Evolutionary conservation across 2,113 vertebrate genomes (phyloP), one percentile per base, ranked within the genome.

Genomic region (Bufo bufo): DNA sequence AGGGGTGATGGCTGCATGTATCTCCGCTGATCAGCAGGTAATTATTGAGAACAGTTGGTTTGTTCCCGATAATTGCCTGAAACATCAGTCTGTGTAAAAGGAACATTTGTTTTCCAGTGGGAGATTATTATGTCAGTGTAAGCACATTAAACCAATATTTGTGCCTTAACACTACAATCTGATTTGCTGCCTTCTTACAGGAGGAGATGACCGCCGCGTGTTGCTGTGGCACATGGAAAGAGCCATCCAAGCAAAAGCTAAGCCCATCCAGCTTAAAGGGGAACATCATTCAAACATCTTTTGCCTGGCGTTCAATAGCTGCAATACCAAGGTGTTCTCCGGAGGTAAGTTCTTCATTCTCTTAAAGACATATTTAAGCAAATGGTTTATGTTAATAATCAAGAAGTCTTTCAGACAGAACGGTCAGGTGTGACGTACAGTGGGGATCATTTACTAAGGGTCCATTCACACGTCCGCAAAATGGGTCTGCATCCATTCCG

Each of bases 221-320:
- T 94, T 99, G 19, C 94, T 99, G 77, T 99, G 98, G 98, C 95
- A 99, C 90, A 97, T 99, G 97, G 98, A 99, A 92, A 93, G 97
- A 94, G 96, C 97, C 84, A 96, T 99, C 92, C 97, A 99, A 50
- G 94, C 96, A 10, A 97, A 95, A 87, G 94, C 97, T 83, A 98
- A 97, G 90, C 98, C 98, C 13, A 90, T 98, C 87, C 98, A 98
- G 61, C 94, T 99, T 93, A 99, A 98, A 93, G 98, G 98, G 47
- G 98, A 99, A 49, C 98, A 99, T 91, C 97, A 98, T 90, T 99
- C 98, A 50, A 99, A 99, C 90, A 99, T 99, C 92, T 99, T 99
- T 93, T 99, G 98, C 89, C 93, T 99, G 9, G 98, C 98, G 88
- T 99, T 99, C 90, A 98, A 99, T 95, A 99, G 97, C 90, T 97